Evolutionary conservation across 2,888 invertebrate genomes (phyloP), one percentile per base, ranked within the genome.

Genomic region (Hoplodrina ambigua): DNA sequence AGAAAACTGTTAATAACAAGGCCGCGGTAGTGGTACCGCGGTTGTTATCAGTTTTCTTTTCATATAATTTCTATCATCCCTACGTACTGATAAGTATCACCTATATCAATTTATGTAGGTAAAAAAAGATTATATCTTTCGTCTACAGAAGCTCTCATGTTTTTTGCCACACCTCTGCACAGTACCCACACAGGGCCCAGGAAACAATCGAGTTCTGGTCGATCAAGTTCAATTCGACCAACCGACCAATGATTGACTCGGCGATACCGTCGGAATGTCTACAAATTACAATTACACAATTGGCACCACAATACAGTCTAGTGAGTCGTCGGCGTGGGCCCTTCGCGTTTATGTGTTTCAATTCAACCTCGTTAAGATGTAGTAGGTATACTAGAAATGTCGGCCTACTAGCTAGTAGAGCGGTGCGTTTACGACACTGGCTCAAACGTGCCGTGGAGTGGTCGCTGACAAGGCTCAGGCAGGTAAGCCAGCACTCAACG

Each of bases 401-500:
- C 41, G 46, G 54, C 19, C 52, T 44, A 54, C 57, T 41, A 44
- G 55, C 44, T 37, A 37, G 54, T 55, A n/a, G 58, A 53, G 25
- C 50, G 20, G 33, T 55, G 56, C 46, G 53, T 58, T 50, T 46
- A 68, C 37, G 56, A 60, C 25, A 60, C 25, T 56, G 57, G 60
- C 25, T 54, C 44, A 13, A 41, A 54, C 53, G 52, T 19, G 61
- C 50, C 49, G 53, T 25, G 50, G 64, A 58, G 49, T 72, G 58
- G 64, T 64, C 72, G 59, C 72, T 65, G 64, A 81, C 81, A 72
- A 77, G 64, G 76, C 64, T 65, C 61, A 57, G 80, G 84, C 89
- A 89, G 90, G 90, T 89, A 88, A 83, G 85, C 86, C 86, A 86
- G 87, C 85, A 84, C 74, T 85, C 81, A 82, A 83, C 86, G 87